Conservation (phyloP, 1,140 invertebrate species). For the Caenorhabditis remanei region DNA sequence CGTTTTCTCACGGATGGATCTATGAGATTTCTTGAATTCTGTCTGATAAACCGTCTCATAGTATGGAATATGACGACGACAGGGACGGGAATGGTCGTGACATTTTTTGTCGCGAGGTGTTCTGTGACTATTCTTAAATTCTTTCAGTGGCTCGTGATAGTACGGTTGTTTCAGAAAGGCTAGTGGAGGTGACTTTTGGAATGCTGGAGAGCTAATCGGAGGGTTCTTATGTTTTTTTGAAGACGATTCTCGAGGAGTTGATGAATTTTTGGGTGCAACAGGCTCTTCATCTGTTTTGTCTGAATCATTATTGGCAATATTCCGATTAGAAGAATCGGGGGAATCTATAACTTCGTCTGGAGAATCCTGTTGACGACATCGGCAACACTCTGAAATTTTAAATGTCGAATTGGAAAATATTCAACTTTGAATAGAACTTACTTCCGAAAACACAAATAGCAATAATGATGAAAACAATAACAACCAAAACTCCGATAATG, state of each 20-base stretch:
- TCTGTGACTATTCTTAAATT: slow-evolving; percentile 14
- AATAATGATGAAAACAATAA: not conserved
- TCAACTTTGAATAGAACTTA: not conserved
- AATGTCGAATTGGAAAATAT: not conserved
- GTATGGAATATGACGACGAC: not conserved
- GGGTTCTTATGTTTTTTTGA: not conserved
- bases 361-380: not conserved
- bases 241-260: not conserved
- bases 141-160: not conserved
- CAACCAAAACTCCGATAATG: not conserved
- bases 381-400: not conserved
- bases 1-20: not conserved
- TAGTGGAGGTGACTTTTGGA: not conserved
- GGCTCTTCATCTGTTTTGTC: not conserved
- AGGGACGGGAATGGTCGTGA: not conserved
- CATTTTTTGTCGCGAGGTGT: not conserved
- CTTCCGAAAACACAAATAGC: not conserved
- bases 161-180: not conserved
- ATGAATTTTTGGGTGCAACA: no score
- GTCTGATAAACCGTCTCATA: not conserved
- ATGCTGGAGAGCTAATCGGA: not conserved
- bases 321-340: not conserved
- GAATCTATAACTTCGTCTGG: not conserved
- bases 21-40: slow-evolving; percentile 6
- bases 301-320: not conserved